These are phyloP conservation scores for Irena cyanogastra DNA, from an alignment of 2,113 vertebrate species.

Conservation along the genomic window DNA sequence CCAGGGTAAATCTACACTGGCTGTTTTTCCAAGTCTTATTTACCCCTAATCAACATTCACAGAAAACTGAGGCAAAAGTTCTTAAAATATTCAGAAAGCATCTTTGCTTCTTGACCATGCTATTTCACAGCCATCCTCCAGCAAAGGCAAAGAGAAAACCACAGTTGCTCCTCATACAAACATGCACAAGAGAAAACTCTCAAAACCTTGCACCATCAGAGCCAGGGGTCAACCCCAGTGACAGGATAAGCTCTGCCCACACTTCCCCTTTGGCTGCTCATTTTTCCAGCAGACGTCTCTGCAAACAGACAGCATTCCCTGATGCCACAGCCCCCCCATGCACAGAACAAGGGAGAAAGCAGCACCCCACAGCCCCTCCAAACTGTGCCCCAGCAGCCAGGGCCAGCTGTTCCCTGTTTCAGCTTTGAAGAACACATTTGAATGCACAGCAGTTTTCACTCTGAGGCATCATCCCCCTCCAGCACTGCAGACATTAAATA, in stretches of 20 bases:
- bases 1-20: neutral
- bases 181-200: neutral
- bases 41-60: neutral
- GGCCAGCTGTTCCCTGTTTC: neutral
- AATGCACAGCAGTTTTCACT: neutral
- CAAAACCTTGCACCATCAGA: neutral
- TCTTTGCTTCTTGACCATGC: neutral
- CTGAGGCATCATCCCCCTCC: neutral
- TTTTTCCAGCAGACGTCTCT: neutral
- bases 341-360: neutral
- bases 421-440: neutral
- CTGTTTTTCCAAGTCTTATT: neutral
- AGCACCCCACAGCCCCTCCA: neutral
- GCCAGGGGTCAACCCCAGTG: neutral
- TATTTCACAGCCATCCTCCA: neutral
- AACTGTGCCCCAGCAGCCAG: neutral
- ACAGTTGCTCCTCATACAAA: neutral
- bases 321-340: neutral
- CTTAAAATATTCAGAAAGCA: neutral
- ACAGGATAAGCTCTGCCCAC: neutral
- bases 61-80: neutral
- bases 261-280: neutral
- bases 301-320: neutral
- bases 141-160: neutral
- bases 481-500: neutral